Conservation (phyloP, 2,888 invertebrate genomes). For the Chrysodeixis includens region DNA sequence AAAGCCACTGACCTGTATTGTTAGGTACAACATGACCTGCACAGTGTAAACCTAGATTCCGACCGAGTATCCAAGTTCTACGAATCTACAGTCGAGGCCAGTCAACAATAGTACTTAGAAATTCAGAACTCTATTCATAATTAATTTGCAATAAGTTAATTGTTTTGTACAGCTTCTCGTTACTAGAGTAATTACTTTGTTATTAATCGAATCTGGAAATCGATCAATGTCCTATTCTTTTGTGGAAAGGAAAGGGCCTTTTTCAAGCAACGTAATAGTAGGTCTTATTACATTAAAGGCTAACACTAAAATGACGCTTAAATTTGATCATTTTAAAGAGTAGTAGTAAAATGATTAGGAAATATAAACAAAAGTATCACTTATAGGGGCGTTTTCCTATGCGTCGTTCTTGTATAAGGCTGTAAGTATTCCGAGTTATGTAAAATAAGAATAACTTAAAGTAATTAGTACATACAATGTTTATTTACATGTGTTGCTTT, state of each 20-base stretch:
- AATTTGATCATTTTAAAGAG: no score
- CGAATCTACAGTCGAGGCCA: conserved; percentile 1
- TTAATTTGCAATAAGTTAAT: background rate
- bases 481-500: background rate
- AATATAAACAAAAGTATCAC: no score
- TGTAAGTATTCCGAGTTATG: no score
- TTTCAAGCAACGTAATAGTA: no score
- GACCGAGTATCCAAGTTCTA: background rate
- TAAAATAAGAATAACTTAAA: background rate
- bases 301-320: no score
- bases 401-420: no score
- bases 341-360: no score
- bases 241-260: no score
- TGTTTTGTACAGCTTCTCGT: background rate
- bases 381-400: no score
- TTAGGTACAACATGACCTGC: background rate
- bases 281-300: no score
- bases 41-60: background rate
- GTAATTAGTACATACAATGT: background rate
- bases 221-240: no score
- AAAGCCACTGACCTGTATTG: no score
- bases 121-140: background rate
- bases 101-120: background rate
- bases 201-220: background rate
- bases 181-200: background rate